A percentile compares a stretch with the other conserved stretches of the same genome.
phyloP scores from a whole-genome alignment of 2,113 vertebrate species.

The Donacobius atricapilla region DNA sequence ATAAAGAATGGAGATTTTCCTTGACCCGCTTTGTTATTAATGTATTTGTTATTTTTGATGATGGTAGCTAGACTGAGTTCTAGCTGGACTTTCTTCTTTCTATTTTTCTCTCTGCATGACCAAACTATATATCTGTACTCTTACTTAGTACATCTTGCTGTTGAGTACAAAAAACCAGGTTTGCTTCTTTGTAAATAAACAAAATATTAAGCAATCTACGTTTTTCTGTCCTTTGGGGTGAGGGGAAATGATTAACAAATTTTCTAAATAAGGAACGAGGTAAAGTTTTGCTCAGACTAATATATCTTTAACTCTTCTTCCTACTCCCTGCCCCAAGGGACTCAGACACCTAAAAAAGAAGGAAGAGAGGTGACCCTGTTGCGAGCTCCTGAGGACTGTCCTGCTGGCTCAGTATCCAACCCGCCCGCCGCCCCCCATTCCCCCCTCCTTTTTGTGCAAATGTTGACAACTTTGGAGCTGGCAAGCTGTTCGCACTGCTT shows the following conservation, averaged over 20 bases:
- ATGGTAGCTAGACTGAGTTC: background rate
- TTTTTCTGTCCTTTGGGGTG: background rate
- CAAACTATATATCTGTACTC: background rate
- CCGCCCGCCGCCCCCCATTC: fast-evolving
- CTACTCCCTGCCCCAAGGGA: background rate
- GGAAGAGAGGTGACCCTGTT: background rate
- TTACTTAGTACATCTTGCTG: background rate
- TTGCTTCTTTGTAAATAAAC: constrained; percentile 20
- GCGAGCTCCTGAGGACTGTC: background rate
- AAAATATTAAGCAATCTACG: background rate
- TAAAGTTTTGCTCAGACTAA: background rate
- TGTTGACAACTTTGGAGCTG: background rate
- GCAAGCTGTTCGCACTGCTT: background rate
- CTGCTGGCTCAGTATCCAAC: background rate
- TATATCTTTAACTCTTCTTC: background rate
- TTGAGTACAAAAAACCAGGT: background rate
- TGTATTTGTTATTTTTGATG: background rate
- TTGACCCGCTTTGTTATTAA: background rate
- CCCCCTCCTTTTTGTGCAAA: background rate
- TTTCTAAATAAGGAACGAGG: background rate
- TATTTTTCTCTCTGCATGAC: background rate
- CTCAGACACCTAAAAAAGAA: background rate
- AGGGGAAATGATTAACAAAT: background rate
- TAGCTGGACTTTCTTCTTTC: background rate
- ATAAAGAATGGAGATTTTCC: background rate